Evolutionary conservation across 2,888 invertebrate species (phyloP).

Genomic region (Eupithecia subumbrata): DNA sequence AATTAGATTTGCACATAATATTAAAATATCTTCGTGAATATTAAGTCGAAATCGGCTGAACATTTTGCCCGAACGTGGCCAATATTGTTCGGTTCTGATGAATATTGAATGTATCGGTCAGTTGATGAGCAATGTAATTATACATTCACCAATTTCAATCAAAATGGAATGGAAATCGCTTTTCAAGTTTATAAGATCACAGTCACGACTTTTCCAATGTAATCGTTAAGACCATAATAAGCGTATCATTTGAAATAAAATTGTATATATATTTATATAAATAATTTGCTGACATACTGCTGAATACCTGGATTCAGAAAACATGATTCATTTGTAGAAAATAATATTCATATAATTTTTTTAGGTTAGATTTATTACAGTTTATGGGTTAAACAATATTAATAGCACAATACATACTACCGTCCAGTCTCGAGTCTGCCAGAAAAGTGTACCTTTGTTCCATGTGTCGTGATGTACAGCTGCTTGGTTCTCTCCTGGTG

Average conservation of each 20-base stretch:
- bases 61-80: neutral
- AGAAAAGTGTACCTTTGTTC: conserved; percentile 79
- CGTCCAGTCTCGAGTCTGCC: conserved; percentile 64
- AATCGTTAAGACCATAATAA: neutral
- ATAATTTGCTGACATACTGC: neutral
- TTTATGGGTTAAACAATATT: conserved; percentile 62
- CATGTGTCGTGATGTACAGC: conserved; percentile 86
- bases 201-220: neutral
- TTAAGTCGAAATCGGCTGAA: neutral
- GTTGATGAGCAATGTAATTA: neutral
- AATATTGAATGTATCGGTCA: neutral
- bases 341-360: neutral
- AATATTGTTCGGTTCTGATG: neutral
- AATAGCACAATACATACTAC: conserved; percentile 60
- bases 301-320: neutral
- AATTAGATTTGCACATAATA: neutral
- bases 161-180: neutral
- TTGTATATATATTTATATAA: neutral
- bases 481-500: conserved; percentile 85
- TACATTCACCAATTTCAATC: neutral
- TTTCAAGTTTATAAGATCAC: neutral
- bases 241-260: neutral
- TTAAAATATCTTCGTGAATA: neutral
- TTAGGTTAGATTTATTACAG: conserved; percentile 14
- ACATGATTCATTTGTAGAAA: neutral